Evolutionary conservation across 2,888 invertebrate species (phyloP).

Genomic region (Geophilus truncorum): DNA sequence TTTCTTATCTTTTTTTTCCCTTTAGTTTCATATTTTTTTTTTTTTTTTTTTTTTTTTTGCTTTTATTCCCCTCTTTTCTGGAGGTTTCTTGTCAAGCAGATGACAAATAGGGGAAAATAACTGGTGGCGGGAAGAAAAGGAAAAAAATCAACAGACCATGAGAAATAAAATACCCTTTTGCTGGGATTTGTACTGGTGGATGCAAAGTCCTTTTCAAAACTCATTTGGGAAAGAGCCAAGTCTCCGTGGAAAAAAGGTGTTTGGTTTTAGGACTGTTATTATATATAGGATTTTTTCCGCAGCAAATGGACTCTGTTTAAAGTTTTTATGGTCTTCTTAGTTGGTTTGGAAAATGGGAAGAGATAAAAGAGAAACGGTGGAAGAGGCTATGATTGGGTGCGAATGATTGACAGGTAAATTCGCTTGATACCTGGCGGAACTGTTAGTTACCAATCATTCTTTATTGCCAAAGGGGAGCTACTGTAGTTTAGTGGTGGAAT

Average conservation of each 20-base stretch:
- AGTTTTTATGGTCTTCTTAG: neutral
- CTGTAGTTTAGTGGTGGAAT: neutral
- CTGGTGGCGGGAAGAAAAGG: conserved; percentile 19
- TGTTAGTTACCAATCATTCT: conserved; percentile 2
- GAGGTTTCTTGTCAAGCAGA: conserved; percentile 18
- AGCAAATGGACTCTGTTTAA: neutral
- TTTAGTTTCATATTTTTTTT: neutral
- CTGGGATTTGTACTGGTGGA: conserved; percentile 5
- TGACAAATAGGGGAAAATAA: conserved; percentile 13
- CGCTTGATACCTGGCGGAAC: neutral
- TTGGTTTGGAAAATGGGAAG: neutral
- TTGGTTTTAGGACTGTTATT: conserved; percentile 23
- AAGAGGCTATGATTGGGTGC: neutral
- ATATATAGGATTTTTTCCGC: neutral
- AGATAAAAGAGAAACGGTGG: too few relatives aligned
- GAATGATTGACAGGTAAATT: conserved; percentile 5
- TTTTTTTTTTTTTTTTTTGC: neutral
- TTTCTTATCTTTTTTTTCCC: neutral
- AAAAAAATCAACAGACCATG: conserved; percentile 24
- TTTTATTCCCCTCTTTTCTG: neutral
- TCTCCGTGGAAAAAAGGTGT: conserved; percentile 22
- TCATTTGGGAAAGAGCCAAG: conserved; percentile 27
- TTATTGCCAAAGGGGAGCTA: neutral
- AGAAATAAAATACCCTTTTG: conserved; percentile 24
- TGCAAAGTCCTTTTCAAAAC: conserved; percentile 25